Conservation (phyloP, 1,140 invertebrate genomes). For the Brachystomella parvula region DNA sequence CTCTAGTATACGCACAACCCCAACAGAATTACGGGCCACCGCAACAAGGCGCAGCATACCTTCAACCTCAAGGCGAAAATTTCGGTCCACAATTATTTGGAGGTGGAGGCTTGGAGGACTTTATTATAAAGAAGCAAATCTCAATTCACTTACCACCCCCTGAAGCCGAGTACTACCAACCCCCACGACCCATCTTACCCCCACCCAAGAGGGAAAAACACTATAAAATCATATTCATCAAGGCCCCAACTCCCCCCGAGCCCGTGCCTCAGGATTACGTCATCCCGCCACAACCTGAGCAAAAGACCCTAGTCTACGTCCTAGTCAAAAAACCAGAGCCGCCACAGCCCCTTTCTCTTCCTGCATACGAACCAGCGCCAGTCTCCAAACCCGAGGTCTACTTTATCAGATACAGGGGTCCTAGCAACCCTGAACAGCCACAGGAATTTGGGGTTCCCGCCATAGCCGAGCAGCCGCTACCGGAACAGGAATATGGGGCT, state of each 20-base stretch:
- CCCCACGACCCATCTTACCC: slow-evolving; percentile 41
- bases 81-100: background rate
- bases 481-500: too few species aligned
- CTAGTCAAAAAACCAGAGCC: slow-evolving; percentile 77
- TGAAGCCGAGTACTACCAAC: slow-evolving; percentile 51
- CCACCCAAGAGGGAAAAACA: slow-evolving; percentile 66
- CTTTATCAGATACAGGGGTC: slow-evolving; percentile 69
- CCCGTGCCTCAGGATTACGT: slow-evolving; percentile 54
- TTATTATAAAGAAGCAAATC: slow-evolving; percentile 65
- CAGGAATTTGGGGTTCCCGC: too few species aligned
- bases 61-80: background rate
- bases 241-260: slow-evolving; percentile 68
- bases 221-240: slow-evolving; percentile 82
- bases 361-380: slow-evolving; percentile 62
- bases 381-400: slow-evolving; percentile 76
- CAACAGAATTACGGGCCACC: background rate
- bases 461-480: too few species aligned
- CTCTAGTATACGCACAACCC: background rate
- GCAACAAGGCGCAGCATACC: slow-evolving; percentile 6
- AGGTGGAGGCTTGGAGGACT: background rate
- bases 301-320: slow-evolving; percentile 82
- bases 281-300: slow-evolving; percentile 45
- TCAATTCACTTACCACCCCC: slow-evolving; percentile 78
- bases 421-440: too few species aligned
- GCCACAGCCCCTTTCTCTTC: slow-evolving; percentile 63